phyloP scores from a whole-genome alignment of 2,113 vertebrate species.

The Dipodomys ordii region DNA sequence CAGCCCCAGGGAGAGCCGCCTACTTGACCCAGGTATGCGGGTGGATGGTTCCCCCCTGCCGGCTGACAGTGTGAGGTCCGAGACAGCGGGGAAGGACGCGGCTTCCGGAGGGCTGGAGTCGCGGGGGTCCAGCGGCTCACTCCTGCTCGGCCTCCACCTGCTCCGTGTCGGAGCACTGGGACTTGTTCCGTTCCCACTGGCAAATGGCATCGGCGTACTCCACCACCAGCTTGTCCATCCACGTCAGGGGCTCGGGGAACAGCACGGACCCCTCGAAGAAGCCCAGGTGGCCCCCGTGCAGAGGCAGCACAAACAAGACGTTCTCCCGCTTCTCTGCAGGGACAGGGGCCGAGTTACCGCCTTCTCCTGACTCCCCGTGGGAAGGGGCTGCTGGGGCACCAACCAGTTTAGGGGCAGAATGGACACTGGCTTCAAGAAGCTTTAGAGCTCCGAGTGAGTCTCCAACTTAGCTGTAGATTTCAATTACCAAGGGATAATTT shows the following conservation, averaged over 20 bases:
- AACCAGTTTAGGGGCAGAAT: neutral
- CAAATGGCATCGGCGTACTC: constrained; percentile 96
- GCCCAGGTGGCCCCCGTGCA: constrained; percentile 98
- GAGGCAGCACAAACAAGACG: constrained; percentile 95
- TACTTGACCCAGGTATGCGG: constrained; percentile 56
- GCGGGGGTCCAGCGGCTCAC: constrained; percentile 82
- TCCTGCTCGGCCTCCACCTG: constrained; percentile 84
- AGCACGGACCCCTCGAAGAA: constrained; percentile 99
- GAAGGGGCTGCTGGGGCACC: neutral
- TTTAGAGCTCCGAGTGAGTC: neutral
- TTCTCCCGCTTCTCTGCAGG: constrained; percentile 95
- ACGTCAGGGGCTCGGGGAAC: constrained; percentile 97
- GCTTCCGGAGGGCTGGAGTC: constrained; percentile 78
- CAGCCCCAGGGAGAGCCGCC: constrained; percentile 66
- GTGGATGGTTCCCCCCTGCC: constrained; percentile 40
- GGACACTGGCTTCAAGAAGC: neutral
- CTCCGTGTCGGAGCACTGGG: constrained; percentile 91
- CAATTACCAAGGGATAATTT: neutral
- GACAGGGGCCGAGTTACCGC: neutral
- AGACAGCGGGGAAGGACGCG: constrained; percentile 77
- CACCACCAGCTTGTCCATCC: constrained; percentile 99
- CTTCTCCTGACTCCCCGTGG: neutral
- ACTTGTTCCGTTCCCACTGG: constrained; percentile 97
- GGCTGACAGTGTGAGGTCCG: constrained; percentile 79
- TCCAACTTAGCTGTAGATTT: neutral